phyloP scores from a whole-genome alignment of 2,888 invertebrate species.

The Atherix ibis region DNA sequence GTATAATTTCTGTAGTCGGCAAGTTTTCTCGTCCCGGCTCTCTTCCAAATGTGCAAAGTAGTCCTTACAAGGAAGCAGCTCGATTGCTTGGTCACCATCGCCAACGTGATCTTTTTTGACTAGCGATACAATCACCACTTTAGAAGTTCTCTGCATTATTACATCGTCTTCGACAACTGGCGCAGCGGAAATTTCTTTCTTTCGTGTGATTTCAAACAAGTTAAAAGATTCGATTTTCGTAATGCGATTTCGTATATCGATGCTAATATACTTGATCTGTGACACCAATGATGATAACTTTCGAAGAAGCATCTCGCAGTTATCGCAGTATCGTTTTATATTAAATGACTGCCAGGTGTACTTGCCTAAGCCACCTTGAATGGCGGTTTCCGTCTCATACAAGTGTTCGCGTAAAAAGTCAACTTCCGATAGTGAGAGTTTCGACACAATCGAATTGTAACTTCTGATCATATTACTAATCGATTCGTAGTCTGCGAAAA shows the following conservation, averaged over 20 bases:
- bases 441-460: constrained; percentile 48
- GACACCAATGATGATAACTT: constrained; percentile 45
- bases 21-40: constrained; percentile 50
- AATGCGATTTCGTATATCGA: constrained; percentile 42
- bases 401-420: constrained; percentile 52
- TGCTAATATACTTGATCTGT: constrained; percentile 52
- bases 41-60: constrained; percentile 58
- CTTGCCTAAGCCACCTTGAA: constrained; percentile 66
- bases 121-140: neutral
- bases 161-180: neutral
- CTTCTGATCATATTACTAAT: constrained; percentile 41
- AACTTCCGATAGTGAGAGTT: constrained; percentile 55
- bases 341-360: constrained; percentile 78
- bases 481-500: constrained; percentile 49
- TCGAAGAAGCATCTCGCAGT: constrained; percentile 42
- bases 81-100: constrained; percentile 10
- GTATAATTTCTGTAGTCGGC: constrained; percentile 54
- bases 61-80: constrained; percentile 19
- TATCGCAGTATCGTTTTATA: constrained; percentile 53
- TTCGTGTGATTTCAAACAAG: constrained; percentile 27
- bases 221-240: constrained; percentile 40
- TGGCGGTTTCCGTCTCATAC: constrained; percentile 52
- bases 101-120: no score
- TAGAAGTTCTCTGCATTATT: neutral
- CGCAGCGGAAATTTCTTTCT: no score